Evolutionary conservation across 2,888 invertebrate genomes (phyloP).

Genomic region (Cheiracanthium punctorium): DNA sequence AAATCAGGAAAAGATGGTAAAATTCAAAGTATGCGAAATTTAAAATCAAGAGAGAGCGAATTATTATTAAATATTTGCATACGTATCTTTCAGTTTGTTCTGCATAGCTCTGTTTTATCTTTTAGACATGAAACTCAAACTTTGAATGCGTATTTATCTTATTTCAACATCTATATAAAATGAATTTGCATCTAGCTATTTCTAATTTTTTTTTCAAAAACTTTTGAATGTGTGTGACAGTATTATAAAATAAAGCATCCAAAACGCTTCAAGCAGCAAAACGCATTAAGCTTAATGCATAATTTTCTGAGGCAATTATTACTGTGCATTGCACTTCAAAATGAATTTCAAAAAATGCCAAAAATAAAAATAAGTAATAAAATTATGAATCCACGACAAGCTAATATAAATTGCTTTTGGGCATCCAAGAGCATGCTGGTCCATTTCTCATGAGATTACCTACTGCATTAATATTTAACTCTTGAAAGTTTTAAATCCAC

Average conservation of each 20-base stretch:
- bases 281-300: constrained; percentile 9
- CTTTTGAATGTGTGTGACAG: too few species aligned
- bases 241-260: neutral
- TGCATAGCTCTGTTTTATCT: too few species aligned
- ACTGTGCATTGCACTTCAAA: neutral
- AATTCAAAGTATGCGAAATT: too few species aligned
- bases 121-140: too few species aligned
- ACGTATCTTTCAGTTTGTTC: too few species aligned
- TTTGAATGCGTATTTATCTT: too few species aligned
- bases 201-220: too few species aligned
- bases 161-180: too few species aligned
- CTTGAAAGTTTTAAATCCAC: constrained; percentile 14
- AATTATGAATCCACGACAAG: neutral
- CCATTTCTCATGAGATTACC: constrained; percentile 10
- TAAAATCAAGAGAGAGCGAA: too few species aligned
- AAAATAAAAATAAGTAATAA: neutral
- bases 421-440: neutral
- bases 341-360: neutral
- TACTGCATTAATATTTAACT: constrained; percentile 6
- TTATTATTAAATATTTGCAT: too few species aligned
- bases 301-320: constrained; percentile 5
- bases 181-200: too few species aligned
- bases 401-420: neutral
- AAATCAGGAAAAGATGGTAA: too few species aligned
- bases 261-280: neutral